phyloP scores from a whole-genome alignment of 2,797 vertebrate genomes.

The Leptatherina wallacei region DNA sequence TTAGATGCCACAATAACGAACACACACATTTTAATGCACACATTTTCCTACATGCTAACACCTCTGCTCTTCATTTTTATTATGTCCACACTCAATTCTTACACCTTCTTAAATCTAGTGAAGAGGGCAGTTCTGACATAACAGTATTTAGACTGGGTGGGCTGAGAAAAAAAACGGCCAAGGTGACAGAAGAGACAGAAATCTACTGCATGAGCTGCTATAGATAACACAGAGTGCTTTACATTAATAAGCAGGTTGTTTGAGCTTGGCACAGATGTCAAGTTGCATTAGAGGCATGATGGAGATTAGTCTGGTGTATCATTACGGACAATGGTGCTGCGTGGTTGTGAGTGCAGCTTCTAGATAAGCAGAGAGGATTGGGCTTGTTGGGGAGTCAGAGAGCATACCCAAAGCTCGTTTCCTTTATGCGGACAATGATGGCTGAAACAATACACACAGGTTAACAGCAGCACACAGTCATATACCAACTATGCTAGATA shows the following conservation, averaged over 20 bases:
- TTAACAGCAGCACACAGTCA: constrained; percentile 9
- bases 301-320: constrained; percentile 48
- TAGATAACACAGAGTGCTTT: constrained; percentile 33
- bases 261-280: constrained; percentile 39
- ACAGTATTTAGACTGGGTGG: constrained; percentile 17
- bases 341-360: constrained; percentile 35
- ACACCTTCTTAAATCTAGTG: constrained; percentile 32
- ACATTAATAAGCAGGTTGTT: constrained; percentile 49
- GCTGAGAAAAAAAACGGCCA: constrained; percentile 25
- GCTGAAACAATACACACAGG: constrained; percentile 40
- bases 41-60: constrained; percentile 31
- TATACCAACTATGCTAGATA: neutral
- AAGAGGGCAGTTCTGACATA: constrained; percentile 23
- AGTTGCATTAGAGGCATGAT: constrained; percentile 57
- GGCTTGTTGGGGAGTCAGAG: constrained; percentile 32
- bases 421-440: constrained; percentile 29
- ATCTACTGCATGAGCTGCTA: constrained; percentile 20
- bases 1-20: neutral
- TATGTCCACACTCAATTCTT: constrained; percentile 22
- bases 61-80: constrained; percentile 42
- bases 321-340: constrained; percentile 49
- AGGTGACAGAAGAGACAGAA: constrained; percentile 42
- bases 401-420: constrained; percentile 56
- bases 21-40: constrained; percentile 11
- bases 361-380: constrained; percentile 42